Evolutionary conservation across 53 echinoderm and acorn worm genomes (phyloP).

Genomic region (Henricia sp.): DNA sequence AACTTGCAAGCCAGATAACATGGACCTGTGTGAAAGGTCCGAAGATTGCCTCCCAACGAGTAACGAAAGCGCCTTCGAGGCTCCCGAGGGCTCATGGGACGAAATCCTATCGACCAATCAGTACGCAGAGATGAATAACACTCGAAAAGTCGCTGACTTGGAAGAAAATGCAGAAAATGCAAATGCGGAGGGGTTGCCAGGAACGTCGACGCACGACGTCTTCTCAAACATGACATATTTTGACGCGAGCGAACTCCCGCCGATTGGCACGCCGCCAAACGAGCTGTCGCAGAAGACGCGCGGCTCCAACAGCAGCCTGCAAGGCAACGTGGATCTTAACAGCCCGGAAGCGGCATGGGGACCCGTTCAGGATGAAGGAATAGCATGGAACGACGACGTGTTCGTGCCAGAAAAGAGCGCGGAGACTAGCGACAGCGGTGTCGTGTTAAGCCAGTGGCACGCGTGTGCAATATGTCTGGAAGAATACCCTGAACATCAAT

Average conservation of each 20-base stretch:
- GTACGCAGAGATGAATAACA: slow-evolving; percentile 60
- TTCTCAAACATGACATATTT: slow-evolving; percentile 76
- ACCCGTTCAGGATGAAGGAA: slow-evolving; percentile 45
- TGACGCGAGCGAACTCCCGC: slow-evolving; percentile 32
- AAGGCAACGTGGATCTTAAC: slow-evolving; percentile 57
- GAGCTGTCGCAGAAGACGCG: neutral
- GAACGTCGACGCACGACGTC: slow-evolving; percentile 42
- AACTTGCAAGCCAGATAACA: neutral
- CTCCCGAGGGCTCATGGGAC: slow-evolving; percentile 72
- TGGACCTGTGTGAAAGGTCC: slow-evolving; percentile 52
- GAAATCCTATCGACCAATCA: slow-evolving; percentile 33
- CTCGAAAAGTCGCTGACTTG: neutral
- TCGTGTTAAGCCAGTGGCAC: slow-evolving; percentile 80
- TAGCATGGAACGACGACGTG: slow-evolving; percentile 51
- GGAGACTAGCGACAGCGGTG: slow-evolving; percentile 61
- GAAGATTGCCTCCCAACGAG: slow-evolving; percentile 81
- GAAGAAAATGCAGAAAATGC: neutral
- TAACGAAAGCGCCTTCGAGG: slow-evolving; percentile 66
- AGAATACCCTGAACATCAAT: slow-evolving; percentile 87
- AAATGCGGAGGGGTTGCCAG: neutral
- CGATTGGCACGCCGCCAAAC: neutral
- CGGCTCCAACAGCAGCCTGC: slow-evolving; percentile 59
- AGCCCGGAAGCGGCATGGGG: slow-evolving; percentile 70
- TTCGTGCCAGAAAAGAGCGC: slow-evolving; percentile 30
- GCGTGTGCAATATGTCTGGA: slow-evolving; percentile 96